Evolutionary conservation across 1,140 invertebrate genomes (phyloP).

Genomic region (Formica exsecta): DNA sequence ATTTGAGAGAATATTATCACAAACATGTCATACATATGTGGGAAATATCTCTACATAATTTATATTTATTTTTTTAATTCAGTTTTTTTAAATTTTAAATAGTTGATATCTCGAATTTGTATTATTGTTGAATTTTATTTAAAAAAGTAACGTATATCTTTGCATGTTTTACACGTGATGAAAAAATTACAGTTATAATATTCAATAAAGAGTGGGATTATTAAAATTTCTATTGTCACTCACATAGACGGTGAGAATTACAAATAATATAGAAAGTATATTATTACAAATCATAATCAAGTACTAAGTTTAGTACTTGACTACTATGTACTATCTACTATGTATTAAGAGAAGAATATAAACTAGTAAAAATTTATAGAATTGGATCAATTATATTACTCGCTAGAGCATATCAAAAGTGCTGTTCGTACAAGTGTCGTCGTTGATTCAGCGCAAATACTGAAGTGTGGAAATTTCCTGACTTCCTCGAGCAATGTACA

Average conservation of each 20-base stretch:
- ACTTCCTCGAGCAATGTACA: neutral
- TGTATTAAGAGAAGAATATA: neutral
- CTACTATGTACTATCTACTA: too few species aligned
- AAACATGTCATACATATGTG: neutral
- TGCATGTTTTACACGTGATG: neutral
- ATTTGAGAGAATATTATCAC: conserved; percentile 13
- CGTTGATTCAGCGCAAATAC: conserved; percentile 26
- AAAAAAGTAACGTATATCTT: too few species aligned
- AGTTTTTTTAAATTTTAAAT: neutral
- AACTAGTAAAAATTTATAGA: neutral
- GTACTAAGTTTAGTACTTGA: too few species aligned
- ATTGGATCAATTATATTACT: neutral
- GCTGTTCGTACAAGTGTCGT: neutral
- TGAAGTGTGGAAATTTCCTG: neutral
- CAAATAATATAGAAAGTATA: neutral
- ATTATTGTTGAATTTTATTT: too few species aligned
- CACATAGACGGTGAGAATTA: neutral
- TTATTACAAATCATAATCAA: neutral
- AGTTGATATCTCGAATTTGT: neutral
- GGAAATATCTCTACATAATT: neutral
- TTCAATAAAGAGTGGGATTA: too few species aligned
- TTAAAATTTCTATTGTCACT: too few species aligned
- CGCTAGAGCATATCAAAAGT: neutral
- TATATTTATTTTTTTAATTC: neutral
- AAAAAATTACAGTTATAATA: neutral